Base-by-base conservation (phyloP, 2,113 vertebrate species). In the Echinops telfairi region DNA sequence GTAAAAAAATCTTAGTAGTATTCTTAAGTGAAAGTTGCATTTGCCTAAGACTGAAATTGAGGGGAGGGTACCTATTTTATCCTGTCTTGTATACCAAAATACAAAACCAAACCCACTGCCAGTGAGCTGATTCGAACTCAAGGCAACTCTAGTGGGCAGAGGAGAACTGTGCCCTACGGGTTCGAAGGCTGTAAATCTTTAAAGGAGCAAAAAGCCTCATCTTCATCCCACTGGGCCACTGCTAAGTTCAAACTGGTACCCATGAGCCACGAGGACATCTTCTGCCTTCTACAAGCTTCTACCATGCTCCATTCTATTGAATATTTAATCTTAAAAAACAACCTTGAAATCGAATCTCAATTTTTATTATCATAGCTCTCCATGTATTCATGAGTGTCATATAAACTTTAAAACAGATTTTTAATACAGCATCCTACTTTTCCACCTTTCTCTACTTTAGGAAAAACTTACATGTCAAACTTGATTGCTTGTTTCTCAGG, bases 11-110 rank as follows among this genome's bases (percentile, higher is more conserved):
- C 40, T 83, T 23, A 66, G 53, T 36, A 47, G 14, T 89, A 66
- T 73, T 88, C 82, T 87, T 77, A 83, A 88, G 14, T 81, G 12
- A 77, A 93, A 92, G 62, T 88, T 31, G 90, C 27, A 93, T 57
- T 93, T 91, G 15, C 9, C 20, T 78, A 4, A 77, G 6, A 73
- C 36, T 93, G 40, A 94, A 84, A 93, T 38, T 27, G 60, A 68
- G 19, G 14, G 23, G 4, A 86, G 90, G 57, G 4, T 2, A 17
- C 25, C 22, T 3, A 20, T 68, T 90, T 89, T 91, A 4, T 89
- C 27, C 20, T 83, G 0, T 83, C 15, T 91, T 92, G 31, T 14
- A 1, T 86, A 66, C 47, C 47, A 53, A 10, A 53, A 53, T 53
- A 4, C 5, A 53, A 53, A 14, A 53, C 47, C 47, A 53, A 6